Evolutionary conservation across 2,888 invertebrate species (phyloP).

Genomic region (Thecocarcelia acutangulata): DNA sequence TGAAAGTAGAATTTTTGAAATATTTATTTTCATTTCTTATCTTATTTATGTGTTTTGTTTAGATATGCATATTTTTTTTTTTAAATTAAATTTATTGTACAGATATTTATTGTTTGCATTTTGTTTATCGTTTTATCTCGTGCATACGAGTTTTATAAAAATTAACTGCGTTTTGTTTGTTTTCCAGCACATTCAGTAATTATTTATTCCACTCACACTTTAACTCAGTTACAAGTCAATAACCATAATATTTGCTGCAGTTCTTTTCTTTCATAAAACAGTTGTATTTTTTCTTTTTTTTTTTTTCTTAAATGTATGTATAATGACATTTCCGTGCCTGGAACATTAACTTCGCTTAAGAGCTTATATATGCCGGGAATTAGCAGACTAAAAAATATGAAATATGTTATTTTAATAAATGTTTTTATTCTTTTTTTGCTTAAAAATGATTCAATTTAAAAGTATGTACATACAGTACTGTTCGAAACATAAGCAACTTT

Average conservation of each 20-base stretch:
- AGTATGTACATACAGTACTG: too few relatives aligned
- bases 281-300: conserved; percentile 9
- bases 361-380: conserved; percentile 5
- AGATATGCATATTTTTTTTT: neutral
- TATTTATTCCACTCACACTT: conserved; percentile 67
- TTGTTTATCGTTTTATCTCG: conserved; percentile 39
- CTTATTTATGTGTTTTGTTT: conserved; percentile 37
- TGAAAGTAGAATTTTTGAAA: conserved; percentile 12
- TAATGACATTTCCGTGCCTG: conserved; percentile 64
- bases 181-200: conserved; percentile 55
- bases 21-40: conserved; percentile 19
- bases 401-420: conserved; percentile 12
- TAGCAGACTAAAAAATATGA: neutral
- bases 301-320: neutral
- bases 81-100: conserved; percentile 48
- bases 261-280: conserved; percentile 1
- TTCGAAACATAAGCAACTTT: too few relatives aligned
- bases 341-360: conserved; percentile 52
- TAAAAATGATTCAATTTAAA: too few relatives aligned
- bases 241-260: conserved; percentile 58
- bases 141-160: conserved; percentile 40
- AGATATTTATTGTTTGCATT: conserved; percentile 8
- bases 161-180: neutral
- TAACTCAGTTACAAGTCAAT: conserved; percentile 63
- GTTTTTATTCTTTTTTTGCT: neutral